Base-by-base conservation (phyloP, 1,140 invertebrate species). In the Globodera rostochiensis region DNA sequence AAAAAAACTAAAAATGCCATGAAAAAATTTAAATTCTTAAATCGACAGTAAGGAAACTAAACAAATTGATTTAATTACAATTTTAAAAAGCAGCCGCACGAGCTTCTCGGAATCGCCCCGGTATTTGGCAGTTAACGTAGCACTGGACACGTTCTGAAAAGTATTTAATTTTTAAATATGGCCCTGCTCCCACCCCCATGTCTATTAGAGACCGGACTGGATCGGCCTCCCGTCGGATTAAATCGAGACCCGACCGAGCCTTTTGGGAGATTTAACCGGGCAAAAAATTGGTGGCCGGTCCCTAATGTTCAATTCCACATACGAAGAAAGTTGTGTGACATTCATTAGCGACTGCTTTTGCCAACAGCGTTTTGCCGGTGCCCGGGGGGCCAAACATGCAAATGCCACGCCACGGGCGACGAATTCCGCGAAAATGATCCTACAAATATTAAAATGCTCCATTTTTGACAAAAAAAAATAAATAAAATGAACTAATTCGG, bases 261-360 rank as follows among this genome's bases (percentile, higher is more conserved):
- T 36, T 36, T 36, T 1, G 36, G 36, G 13, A 1, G 57, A 19
- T 36, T 36, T 36, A 64, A 4, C 11, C 15, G 19, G 5, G 5
- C 25, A 25, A 25, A 25, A 25, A 25, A 25, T n/a, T n/a, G n/a
- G 1, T 1, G 15, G 19, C 13, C 15, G 19, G 19, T n/a, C 6
- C 19, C 1, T 19, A 64, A 19, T 64, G 15, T 64, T 25, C 1
- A 25, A 64, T 53, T 9, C 15, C 5, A 64, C 57, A 15, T 64
- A 64, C 57, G 90, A 99, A 99, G 91, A 99, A 99, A 1, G 97
- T 99, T 73, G 97, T 98, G 36, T 95, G 95, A 91, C 97, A 99
- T 92, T 99, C 97, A 0, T 97, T 99, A 25, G 98, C 98, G 5
- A 99, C 96, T 9, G 97, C 98, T 92, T 99, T 99, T 21, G 98